Base-by-base conservation (phyloP, 2,797 vertebrate species). In the Carapus acus region DNA sequence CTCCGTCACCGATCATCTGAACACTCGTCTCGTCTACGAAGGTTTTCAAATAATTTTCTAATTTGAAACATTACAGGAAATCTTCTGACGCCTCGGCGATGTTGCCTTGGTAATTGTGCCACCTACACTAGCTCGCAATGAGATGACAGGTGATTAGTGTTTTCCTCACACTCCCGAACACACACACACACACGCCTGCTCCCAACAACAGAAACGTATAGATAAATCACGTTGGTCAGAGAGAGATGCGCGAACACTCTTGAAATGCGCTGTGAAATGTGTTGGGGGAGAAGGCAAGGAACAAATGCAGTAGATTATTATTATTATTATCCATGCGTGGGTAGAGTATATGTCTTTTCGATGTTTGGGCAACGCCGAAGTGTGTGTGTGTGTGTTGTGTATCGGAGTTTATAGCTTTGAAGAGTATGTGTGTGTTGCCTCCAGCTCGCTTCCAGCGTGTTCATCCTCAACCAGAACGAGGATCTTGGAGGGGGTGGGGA, bases 291-390 rank as follows among this genome's bases (percentile, higher is more conserved):
- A 15, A 27, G 52, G 22, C 37, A 41, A 45, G 43, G 23, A 73
- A 71, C 56, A 70, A 67, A 75, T 39, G 42, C 56, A 11, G 41
- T 13, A 41, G 16, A 53, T 61, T 34, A 59, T 77, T 65, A 27
- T 77, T 65, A 27, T 27, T 27, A 47, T 43, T 62, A 61, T 71
- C 43, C 54, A 52, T 58, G 58, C 41, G 19, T 67, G 42, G 58
- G 60, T 42, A 36, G 58, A 17, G 27, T 59, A 45, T 53, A 67
- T 55, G 58, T 49, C 47, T 59, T 64, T 66, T 73, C 27, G 74
- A 61, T 76, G 67, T 67, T 65, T 69, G 50, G 22, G 54, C 59
- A 40, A 65, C 52, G 49, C 13, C 47, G 4, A 52, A 48, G 33
- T 27, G 24, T 27, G 24, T 27, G 24, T 27, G 24, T 27, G 24